Evolutionary conservation across 2,797 vertebrate species (phyloP).

Genomic region (Lates japonicus): DNA sequence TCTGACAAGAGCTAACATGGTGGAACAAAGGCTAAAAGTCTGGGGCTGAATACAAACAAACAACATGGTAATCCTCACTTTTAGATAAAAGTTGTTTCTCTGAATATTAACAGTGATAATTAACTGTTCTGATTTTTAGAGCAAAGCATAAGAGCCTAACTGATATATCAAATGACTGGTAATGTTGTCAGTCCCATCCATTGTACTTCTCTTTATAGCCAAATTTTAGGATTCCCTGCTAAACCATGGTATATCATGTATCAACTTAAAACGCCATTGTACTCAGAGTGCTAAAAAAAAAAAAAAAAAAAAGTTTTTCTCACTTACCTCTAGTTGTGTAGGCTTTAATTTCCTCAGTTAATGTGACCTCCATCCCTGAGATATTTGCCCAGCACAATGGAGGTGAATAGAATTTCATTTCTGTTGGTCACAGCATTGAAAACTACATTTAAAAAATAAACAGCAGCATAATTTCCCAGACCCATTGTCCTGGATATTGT

Average conservation of each 20-base stretch:
- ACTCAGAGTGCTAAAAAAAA: no score
- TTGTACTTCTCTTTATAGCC: neutral
- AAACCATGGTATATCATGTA: no score
- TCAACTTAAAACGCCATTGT: neutral
- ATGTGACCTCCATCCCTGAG: no score
- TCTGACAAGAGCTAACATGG: neutral
- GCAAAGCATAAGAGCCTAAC: neutral
- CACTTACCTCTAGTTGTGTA: no score
- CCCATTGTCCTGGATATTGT: neutral
- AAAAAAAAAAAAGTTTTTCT: no score
- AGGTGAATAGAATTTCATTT: no score
- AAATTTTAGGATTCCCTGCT: neutral
- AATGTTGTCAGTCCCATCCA: neutral
- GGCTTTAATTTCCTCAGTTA: no score
- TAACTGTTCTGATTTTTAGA: neutral
- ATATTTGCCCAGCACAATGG: no score
- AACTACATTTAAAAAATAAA: no score
- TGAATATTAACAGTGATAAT: neutral
- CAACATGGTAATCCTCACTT: neutral
- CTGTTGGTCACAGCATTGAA: no score
- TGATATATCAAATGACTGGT: neutral
- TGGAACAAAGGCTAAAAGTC: neutral
- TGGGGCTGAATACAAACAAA: neutral
- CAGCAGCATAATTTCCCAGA: no score
- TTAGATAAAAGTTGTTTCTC: neutral